phyloP scores from a whole-genome alignment of 1,140 invertebrate species.

The Hycleus phaleratus region DNA sequence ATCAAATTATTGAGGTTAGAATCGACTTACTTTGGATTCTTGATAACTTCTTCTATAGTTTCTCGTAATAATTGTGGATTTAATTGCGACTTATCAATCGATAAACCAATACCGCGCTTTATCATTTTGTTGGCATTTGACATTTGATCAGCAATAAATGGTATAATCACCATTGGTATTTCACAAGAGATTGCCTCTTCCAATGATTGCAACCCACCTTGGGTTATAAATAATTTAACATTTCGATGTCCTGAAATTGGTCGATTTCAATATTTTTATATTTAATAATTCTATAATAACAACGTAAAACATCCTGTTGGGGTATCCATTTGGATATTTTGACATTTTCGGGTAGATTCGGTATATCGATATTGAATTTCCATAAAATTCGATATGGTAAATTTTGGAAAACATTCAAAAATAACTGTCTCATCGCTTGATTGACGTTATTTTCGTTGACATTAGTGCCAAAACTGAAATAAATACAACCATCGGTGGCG shows the following conservation, averaged over 20 bases:
- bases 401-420: no score
- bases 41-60: conserved; percentile 28
- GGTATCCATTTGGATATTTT: conserved; percentile 46
- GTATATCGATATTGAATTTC: conserved; percentile 4
- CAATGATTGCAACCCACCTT: conserved; percentile 47
- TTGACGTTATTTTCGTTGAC: background rate
- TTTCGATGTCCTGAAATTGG: conserved; percentile 42
- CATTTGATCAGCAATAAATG: conserved; percentile 47
- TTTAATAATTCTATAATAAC: conserved; percentile 3
- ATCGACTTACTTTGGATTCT: conserved; percentile 25
- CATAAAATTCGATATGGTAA: background rate
- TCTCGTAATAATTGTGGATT: conserved; percentile 26
- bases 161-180: conserved; percentile 46
- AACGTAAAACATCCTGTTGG: conserved; percentile 52
- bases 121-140: conserved; percentile 40
- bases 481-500: background rate
- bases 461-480: background rate
- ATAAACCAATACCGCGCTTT: conserved; percentile 33
- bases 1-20: no score
- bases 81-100: conserved; percentile 29
- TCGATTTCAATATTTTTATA: background rate
- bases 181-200: conserved; percentile 46
- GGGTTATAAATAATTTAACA: conserved; percentile 45
- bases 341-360: conserved; percentile 40
- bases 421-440: no score